Conservation (phyloP, 2,113 vertebrate species). For the Thamnophis sirtalis region DNA sequence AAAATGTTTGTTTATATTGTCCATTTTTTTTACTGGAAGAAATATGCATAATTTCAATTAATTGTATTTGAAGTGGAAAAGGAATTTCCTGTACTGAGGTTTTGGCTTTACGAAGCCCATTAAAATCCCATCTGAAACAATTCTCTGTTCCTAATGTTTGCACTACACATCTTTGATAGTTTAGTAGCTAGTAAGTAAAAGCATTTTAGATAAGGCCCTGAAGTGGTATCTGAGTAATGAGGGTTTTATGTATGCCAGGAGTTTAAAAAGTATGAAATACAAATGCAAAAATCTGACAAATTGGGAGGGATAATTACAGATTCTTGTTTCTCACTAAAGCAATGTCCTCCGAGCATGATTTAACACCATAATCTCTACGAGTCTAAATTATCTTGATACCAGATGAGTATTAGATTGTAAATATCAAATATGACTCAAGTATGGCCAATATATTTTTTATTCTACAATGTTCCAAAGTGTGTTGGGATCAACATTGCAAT, state of each 20-base stretch:
- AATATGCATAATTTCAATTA: conserved; percentile 38
- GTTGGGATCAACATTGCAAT: background rate
- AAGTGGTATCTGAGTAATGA: background rate
- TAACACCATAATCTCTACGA: background rate
- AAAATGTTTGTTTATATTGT: conserved; percentile 42
- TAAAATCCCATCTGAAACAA: conserved; percentile 41
- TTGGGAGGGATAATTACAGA: background rate
- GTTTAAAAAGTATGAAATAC: background rate
- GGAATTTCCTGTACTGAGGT: conserved; percentile 36
- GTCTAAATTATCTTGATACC: background rate
- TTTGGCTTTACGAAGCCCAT: conserved; percentile 39
- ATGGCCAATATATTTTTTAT: background rate
- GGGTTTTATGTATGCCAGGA: background rate
- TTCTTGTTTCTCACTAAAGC: background rate
- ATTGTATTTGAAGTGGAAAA: conserved; percentile 40
- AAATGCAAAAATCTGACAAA: background rate
- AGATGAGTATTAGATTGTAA: background rate
- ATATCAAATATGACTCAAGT: background rate
- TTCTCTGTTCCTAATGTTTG: conserved; percentile 31
- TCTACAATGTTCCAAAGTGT: background rate
- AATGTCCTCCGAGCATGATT: background rate
- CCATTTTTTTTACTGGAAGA: conserved; percentile 43
- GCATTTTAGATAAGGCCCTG: background rate
- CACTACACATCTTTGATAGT: conserved; percentile 14
- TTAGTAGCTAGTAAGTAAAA: background rate